phyloP scores from a whole-genome alignment of 2,113 vertebrate species.

The Carassius carassius region DNA sequence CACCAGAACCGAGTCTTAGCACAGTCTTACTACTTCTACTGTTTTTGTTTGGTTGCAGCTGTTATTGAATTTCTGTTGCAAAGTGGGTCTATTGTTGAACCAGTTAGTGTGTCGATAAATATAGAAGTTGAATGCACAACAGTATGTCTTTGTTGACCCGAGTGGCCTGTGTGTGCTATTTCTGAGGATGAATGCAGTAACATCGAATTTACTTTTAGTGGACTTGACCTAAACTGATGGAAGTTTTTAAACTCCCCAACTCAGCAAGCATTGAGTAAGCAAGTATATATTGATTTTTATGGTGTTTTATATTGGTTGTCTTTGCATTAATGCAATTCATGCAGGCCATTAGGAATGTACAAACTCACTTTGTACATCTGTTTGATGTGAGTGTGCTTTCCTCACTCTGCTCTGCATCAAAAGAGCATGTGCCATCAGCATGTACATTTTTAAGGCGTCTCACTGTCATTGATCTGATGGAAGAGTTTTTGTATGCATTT shows the following conservation, averaged over 20 bases:
- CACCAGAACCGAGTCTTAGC: neutral
- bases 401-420: conserved; percentile 13
- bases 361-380: conserved; percentile 8
- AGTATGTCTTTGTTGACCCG: conserved; percentile 11
- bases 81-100: conserved; percentile 11
- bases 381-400: conserved; percentile 39
- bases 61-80: conserved; percentile 7
- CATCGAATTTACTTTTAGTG: conserved; percentile 11
- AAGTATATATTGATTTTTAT: conserved; percentile 1
- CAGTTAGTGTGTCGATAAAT: conserved; percentile 15
- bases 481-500: neutral
- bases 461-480: neutral
- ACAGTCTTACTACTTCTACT: neutral
- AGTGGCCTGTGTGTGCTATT: conserved; percentile 24
- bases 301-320: neutral
- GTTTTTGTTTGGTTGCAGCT: conserved; percentile 17
- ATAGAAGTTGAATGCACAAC: conserved; percentile 18
- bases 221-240: neutral
- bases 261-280: neutral
- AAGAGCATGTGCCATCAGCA: conserved; percentile 20
- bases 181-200: neutral
- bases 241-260: conserved; percentile 6
- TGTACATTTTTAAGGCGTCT: conserved; percentile 36
- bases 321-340: conserved; percentile 1
- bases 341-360: conserved; percentile 16